Evolutionary conservation across 2,113 vertebrate genomes (phyloP).

Genomic region (Alosa alosa): DNA sequence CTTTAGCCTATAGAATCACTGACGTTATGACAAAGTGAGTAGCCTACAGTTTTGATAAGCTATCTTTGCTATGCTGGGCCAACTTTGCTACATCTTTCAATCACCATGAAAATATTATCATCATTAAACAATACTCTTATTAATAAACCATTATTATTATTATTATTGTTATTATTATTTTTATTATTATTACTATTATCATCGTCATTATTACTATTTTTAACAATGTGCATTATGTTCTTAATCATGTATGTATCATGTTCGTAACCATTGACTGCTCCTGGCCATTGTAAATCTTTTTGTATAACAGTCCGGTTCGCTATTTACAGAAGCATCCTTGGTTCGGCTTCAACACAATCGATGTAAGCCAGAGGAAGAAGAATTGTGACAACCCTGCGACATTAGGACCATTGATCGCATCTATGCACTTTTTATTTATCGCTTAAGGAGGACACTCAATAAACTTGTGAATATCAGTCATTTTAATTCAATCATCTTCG

Average conservation of each 20-base stretch:
- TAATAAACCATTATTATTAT: not conserved
- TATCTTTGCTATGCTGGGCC: too few relatives aligned
- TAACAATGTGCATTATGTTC: not conserved
- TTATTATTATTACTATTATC: not conserved
- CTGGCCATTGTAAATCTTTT: not conserved
- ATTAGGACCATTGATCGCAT: slow-evolving; percentile 29
- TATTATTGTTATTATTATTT: not conserved
- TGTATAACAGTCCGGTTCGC: slow-evolving; percentile 11
- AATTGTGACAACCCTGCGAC: slow-evolving; percentile 22
- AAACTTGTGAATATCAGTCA: slow-evolving; percentile 31
- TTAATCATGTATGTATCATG: not conserved
- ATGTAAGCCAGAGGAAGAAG: slow-evolving; percentile 20
- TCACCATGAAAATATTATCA: not conserved
- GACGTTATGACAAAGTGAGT: not conserved
- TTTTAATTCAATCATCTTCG: slow-evolving; percentile 32
- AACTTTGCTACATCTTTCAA: not conserved
- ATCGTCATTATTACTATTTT: not conserved
- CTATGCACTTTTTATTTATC: slow-evolving; percentile 31
- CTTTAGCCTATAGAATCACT: not conserved
- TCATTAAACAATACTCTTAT: not conserved
- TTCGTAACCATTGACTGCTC: not conserved
- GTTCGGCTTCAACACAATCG: slow-evolving; percentile 5
- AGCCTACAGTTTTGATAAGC: not conserved
- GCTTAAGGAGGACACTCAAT: slow-evolving; percentile 21
- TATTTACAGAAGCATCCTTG: not conserved